Evolutionary conservation across 2,888 invertebrate species (phyloP), one percentile per base, ranked within the genome.

Genomic region (Andricus quercusramuli): DNA sequence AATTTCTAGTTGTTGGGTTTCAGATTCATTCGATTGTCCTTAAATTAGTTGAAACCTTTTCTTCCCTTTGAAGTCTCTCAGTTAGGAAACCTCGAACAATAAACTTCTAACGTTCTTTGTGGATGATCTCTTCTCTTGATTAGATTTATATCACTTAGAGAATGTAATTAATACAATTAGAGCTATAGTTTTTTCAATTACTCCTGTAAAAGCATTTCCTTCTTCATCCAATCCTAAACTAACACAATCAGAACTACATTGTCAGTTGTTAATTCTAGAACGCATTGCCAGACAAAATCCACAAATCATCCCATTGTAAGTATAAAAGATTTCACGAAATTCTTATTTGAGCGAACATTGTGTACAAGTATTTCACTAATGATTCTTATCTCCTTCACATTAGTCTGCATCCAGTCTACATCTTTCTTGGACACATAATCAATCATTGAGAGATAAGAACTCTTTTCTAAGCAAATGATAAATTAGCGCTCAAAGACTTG

Each of bases 31-130:
- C 74, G 56, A 56, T 74, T 74, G 74, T 74, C 56, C n/a, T 74
- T 74, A 32, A 74, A 74, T 74, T 74, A 74, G 59, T 74, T 74
- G 74, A 74, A 74, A 74, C 56, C 74, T 56, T 56, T 56, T 74
- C 20, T 64, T 29, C 32, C 17, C 29, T 56, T 56, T 15, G 20
- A 29, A 20, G 51, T 56, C 29, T 68, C 47, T 29, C 15, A 44
- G 22, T 41, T 22, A 44, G 67, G 41, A 68, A 68, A 47, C n/a
- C 74, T 74, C 56, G 29, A 74, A 74, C n/a, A 74, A 56, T 56
- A 74, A 74, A 74, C 51, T 32, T 74, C 74, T 56, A 59, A 74
- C n/a, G 74, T 74, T 11, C 74, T 74, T 56, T 74, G 74, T 37
- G 29, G 17, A 13, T 32, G 32, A 56, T 47, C 51, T 74, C 32